These are phyloP conservation scores for Variabilichromis moorii DNA, from an alignment of 2,113 vertebrate species.

Conservation along the genomic window DNA sequence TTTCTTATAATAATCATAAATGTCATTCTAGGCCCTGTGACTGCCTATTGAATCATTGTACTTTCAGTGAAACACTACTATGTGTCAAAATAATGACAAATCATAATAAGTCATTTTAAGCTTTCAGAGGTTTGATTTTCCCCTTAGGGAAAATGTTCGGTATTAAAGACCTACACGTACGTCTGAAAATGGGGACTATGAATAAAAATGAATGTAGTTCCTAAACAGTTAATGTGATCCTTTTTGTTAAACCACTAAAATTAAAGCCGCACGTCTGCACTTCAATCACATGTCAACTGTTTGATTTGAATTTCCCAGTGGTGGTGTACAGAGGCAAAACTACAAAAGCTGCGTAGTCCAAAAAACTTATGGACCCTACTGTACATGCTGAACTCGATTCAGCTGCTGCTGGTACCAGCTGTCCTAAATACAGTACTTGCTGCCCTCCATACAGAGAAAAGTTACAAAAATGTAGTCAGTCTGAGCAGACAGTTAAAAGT, in stretches of 20 bases:
- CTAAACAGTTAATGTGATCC: background rate
- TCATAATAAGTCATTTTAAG: background rate
- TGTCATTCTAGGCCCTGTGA: background rate
- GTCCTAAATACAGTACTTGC: background rate
- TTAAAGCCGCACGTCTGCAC: background rate
- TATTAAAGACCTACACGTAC: background rate
- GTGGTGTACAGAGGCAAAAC: background rate
- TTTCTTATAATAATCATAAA: background rate
- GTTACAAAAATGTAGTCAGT: background rate
- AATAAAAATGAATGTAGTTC: background rate
- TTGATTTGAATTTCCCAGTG: background rate
- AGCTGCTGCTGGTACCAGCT: background rate
- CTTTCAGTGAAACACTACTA: background rate
- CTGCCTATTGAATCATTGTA: background rate
- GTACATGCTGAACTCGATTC: background rate
- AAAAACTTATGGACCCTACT: background rate
- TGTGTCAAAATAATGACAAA: background rate
- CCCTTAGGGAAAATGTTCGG: background rate
- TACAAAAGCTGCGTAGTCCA: fast-evolving
- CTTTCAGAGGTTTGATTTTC: background rate
- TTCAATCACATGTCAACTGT: background rate
- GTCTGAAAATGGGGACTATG: background rate
- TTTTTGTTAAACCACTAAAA: background rate
- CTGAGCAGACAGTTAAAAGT: background rate
- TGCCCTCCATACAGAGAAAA: background rate